phyloP scores from a whole-genome alignment of 2,888 invertebrate species.

The Lasius platythorax region DNA sequence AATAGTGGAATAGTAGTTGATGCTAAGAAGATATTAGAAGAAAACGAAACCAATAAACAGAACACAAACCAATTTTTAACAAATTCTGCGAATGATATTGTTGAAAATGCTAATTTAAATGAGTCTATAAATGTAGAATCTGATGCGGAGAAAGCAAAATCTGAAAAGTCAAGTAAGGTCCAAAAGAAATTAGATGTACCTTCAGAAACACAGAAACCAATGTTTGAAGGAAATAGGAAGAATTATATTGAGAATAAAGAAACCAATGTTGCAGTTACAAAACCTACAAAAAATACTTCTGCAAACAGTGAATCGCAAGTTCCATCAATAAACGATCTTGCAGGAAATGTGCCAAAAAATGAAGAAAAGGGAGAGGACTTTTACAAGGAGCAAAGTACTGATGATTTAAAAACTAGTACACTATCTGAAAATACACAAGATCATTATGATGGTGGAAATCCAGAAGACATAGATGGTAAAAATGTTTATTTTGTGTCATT shows the following conservation, averaged over 20 bases:
- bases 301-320: background rate
- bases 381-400: background rate
- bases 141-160: background rate
- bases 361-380: background rate
- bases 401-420: slow-evolving; percentile 49
- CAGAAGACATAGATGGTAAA: slow-evolving; percentile 46
- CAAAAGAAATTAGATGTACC: background rate
- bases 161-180: background rate
- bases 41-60: background rate
- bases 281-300: background rate
- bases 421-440: slow-evolving; percentile 67
- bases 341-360: background rate
- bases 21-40: background rate
- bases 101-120: background rate
- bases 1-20: background rate
- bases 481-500: background rate
- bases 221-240: background rate
- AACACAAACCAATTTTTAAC: background rate
- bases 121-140: background rate
- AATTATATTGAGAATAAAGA: background rate
- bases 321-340: background rate
- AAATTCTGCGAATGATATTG: background rate
- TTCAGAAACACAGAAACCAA: background rate
- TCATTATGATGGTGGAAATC: slow-evolving; percentile 46
- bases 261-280: background rate